phyloP scores from a whole-genome alignment of 2,113 vertebrate genomes.

The Dipodomys stephensi region DNA sequence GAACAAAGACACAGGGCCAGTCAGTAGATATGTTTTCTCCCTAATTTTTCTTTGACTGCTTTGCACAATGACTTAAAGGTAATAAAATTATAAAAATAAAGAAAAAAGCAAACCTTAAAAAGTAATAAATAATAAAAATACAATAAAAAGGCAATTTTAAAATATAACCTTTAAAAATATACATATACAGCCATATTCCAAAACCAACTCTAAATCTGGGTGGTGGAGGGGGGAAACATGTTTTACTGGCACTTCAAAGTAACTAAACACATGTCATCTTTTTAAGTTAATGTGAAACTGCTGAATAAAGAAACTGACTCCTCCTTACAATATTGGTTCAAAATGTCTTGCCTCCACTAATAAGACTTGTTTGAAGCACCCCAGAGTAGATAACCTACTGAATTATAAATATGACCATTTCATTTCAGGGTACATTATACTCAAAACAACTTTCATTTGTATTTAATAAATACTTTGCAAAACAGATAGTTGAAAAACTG shows the following conservation, averaged over 20 bases:
- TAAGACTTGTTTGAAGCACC: slow-evolving; percentile 36
- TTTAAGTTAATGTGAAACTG: slow-evolving; percentile 63
- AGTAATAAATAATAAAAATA: no score
- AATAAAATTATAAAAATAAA: no score
- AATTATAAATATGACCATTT: slow-evolving; percentile 63
- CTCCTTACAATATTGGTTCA: slow-evolving; percentile 50
- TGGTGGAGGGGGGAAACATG: slow-evolving; percentile 8
- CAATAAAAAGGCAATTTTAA: no score
- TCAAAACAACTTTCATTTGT: slow-evolving; percentile 69
- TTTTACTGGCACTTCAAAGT: slow-evolving; percentile 36
- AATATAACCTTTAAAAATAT: no score
- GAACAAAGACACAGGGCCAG: neutral
- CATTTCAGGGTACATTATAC: slow-evolving; percentile 61
- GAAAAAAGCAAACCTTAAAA: no score
- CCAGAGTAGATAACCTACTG: slow-evolving; percentile 61
- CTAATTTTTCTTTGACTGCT: neutral
- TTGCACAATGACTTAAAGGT: neutral
- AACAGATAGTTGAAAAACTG: slow-evolving; percentile 55
- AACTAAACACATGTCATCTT: slow-evolving; percentile 62
- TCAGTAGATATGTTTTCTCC: neutral
- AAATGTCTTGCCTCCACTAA: slow-evolving; percentile 38
- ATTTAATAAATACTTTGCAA: slow-evolving; percentile 72
- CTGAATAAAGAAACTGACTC: slow-evolving; percentile 60
- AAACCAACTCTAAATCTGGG: slow-evolving; percentile 10
- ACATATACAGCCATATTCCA: slow-evolving; percentile 44